phyloP scores from a whole-genome alignment of 2,797 vertebrate species.

The Acropternis orthonyx region DNA sequence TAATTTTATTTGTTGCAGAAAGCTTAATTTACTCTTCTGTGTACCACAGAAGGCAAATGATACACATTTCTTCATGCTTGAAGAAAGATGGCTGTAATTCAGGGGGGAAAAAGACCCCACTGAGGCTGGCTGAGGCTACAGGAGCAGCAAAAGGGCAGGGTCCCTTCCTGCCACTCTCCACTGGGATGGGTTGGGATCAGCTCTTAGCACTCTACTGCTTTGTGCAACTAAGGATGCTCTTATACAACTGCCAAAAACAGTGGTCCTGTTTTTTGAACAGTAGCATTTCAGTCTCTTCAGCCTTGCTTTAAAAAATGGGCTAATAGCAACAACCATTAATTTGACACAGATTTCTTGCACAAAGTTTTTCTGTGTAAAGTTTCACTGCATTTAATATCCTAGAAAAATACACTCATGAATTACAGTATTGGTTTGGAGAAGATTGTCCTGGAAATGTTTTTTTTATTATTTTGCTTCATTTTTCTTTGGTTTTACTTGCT shows the following conservation, averaged over 20 bases:
- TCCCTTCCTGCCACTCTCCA: neutral
- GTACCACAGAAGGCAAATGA: neutral
- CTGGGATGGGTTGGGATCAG: neutral
- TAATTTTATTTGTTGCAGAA: neutral
- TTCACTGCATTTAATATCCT: neutral
- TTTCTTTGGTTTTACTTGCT: neutral
- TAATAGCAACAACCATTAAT: neutral
- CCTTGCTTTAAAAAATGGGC: neutral
- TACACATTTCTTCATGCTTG: neutral
- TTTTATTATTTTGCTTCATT: neutral
- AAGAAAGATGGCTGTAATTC: neutral
- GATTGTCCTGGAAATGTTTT: neutral
- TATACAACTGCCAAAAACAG: neutral
- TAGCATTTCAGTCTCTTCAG: neutral
- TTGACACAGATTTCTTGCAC: neutral
- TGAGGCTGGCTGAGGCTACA: neutral
- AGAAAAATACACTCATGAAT: neutral
- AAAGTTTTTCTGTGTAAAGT: neutral
- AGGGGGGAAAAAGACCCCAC: neutral
- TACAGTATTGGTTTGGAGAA: neutral
- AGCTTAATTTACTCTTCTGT: neutral
- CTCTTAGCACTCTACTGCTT: neutral
- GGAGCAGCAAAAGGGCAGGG: neutral
- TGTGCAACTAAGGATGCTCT: neutral
- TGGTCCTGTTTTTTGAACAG: neutral